A percentile compares a stretch with the other conserved stretches of the same genome.
Evolutionary conservation across 2,888 invertebrate genomes (phyloP).

Genomic region (Drosophila monieri): DNA sequence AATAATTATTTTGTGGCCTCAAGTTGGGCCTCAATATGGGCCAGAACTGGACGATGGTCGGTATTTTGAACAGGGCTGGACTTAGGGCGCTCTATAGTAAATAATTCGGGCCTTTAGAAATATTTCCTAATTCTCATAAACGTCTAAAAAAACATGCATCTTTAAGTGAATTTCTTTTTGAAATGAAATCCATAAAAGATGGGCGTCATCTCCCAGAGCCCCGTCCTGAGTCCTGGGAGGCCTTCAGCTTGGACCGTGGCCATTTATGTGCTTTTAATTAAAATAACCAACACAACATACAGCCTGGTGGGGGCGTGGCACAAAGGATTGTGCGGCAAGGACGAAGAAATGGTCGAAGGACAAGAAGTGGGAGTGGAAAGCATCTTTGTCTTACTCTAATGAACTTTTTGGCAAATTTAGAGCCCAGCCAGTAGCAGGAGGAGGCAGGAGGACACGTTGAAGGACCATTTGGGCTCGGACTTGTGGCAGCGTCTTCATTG

Average conservation of each 20-base stretch:
- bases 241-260: slow-evolving; percentile 25
- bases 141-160: neutral
- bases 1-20: slow-evolving; percentile 55
- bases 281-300: slow-evolving; percentile 59
- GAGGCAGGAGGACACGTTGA: slow-evolving; percentile 30
- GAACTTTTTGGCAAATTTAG: slow-evolving; percentile 63
- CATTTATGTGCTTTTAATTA: slow-evolving; percentile 65
- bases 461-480: slow-evolving; percentile 24
- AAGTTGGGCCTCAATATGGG: slow-evolving; percentile 39
- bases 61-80: neutral
- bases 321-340: slow-evolving; percentile 18
- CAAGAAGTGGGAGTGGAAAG: slow-evolving; percentile 4
- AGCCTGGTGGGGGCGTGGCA: slow-evolving; percentile 14
- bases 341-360: slow-evolving; percentile 2
- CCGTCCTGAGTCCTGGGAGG: neutral
- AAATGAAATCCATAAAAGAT: neutral
- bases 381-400: slow-evolving; percentile 58
- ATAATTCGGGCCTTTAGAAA: neutral
- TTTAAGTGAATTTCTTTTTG: neutral
- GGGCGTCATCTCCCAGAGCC: no score
- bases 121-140: neutral
- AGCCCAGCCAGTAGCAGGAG: slow-evolving; percentile 41
- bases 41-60: slow-evolving; percentile 26
- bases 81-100: neutral
- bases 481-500: slow-evolving; percentile 57